Base-by-base conservation (phyloP, 1,140 invertebrate species). In the Drosophila setifemur region DNA sequence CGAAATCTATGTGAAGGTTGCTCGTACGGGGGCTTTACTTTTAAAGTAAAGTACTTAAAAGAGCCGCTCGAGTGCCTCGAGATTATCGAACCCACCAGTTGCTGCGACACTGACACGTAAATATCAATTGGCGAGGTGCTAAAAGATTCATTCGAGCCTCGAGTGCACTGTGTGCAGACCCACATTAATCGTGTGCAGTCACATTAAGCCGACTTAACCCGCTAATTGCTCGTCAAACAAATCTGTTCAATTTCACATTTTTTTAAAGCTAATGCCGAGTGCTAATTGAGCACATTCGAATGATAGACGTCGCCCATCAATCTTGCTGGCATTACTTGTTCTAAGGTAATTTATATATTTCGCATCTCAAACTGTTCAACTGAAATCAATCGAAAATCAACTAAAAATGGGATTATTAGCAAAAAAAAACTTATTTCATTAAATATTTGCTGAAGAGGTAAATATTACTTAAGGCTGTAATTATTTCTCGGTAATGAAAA, bases 1-100 rank as follows among this genome's bases (percentile, higher is more conserved):
- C 58, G 33, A 66, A 64, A 66, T 64, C 61, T 66, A 26, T 66
- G 61, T 66, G 61, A 66, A 66, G 61, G 61, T 33, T 66, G 33
- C 7, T 43, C 14, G 44, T 8, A 28, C 11, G 42, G 31, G 37
- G 60, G 60, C 58, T 64, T 64, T 64, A 64, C 42, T 64, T 64
- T 58, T 66, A 49, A 43, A 64, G 58, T 49, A n/a, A n/a, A n/a
- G n/a, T 49, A 49, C 60, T n/a, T n/a, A n/a, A n/a, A n/a, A n/a
- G 61, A 64, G n/a, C 16, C 61, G 61, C 25, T 64, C 26, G 61
- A 64, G 61, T 64, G 61, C 31, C n/a, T 37, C 11, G 23, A 28
- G 31, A 63, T 39, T 49, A 42, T 64, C 29, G 18, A 29, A 39
- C 25, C 16, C 39, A 4, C 21, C 55, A 21, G 25, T 11, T 26